These are phyloP conservation scores for Drosophila affinis DNA, from an alignment of 2,888 invertebrate species.

Conservation along the genomic window DNA sequence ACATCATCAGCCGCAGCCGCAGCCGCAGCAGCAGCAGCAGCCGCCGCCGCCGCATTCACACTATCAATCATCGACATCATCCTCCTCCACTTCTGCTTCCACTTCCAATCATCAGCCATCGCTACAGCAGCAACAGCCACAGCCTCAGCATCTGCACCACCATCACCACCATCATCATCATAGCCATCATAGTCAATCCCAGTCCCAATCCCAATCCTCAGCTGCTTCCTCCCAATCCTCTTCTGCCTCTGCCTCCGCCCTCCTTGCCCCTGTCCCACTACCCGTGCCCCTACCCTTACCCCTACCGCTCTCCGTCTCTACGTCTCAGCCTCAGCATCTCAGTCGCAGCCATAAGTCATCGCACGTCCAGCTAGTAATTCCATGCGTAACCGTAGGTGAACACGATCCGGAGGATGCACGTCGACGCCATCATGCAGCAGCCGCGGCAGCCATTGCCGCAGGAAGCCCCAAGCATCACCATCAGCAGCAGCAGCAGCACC, in stretches of 20 bases:
- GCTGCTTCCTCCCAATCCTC: slow-evolving; percentile 35
- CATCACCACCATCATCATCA: slow-evolving; percentile 28
- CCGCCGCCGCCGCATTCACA: slow-evolving; percentile 38
- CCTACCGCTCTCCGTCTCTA: slow-evolving; percentile 31
- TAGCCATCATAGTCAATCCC: slow-evolving; percentile 24
- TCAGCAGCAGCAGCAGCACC: slow-evolving; percentile 72
- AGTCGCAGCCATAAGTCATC: slow-evolving; percentile 72
- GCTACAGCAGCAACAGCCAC: slow-evolving; percentile 51
- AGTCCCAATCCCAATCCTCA: slow-evolving; percentile 30
- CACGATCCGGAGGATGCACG: slow-evolving; percentile 88
- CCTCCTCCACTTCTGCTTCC: slow-evolving; percentile 79
- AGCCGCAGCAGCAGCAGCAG: slow-evolving; percentile 16
- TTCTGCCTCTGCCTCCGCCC: not conserved
- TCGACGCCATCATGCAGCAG: slow-evolving; percentile 76
- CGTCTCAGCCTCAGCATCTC: slow-evolving; percentile 64
- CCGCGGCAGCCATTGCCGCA: slow-evolving; percentile 52
- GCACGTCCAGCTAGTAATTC: slow-evolving; percentile 89
- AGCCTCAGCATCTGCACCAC: slow-evolving; percentile 33
- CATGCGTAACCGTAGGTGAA: slow-evolving; percentile 91
- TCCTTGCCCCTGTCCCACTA: slow-evolving; percentile 7
- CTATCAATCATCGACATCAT: slow-evolving; percentile 49
- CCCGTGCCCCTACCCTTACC: slow-evolving; percentile 29
- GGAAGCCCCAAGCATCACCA: slow-evolving; percentile 75
- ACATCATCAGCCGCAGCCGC: slow-evolving; percentile 23
- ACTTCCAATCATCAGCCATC: slow-evolving; percentile 77